A percentile compares a stretch with the other conserved stretches of the same genome.
Conservation (phyloP, 2,113 vertebrate genomes). For the Aphyosemion australe region DNA sequence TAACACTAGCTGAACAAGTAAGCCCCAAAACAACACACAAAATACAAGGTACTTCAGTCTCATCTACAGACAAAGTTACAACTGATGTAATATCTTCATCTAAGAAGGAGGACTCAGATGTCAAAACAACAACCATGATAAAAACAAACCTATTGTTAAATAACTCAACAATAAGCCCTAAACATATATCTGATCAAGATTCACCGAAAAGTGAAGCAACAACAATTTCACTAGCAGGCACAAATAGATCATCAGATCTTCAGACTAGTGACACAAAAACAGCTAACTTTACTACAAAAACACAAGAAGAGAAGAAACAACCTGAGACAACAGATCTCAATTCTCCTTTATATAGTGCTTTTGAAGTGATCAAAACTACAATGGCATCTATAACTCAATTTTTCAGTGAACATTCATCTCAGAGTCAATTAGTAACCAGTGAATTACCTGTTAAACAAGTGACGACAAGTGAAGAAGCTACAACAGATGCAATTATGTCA, state of each 20-base stretch:
- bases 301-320: constrained; percentile 3
- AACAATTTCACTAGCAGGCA: constrained; percentile 18
- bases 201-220: constrained; percentile 37
- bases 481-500: not conserved
- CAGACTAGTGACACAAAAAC: too few relatives aligned
- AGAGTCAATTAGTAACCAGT: constrained; percentile 14
- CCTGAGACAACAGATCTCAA: constrained; percentile 8
- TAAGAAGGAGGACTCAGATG: constrained; percentile 24
- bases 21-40: constrained; percentile 31
- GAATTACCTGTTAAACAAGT: constrained; percentile 4
- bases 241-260: constrained; percentile 10
- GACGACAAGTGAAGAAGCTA: not conserved
- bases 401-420: constrained; percentile 40
- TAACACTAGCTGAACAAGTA: constrained; percentile 25
- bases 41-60: constrained; percentile 26
- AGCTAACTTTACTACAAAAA: not conserved
- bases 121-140: constrained; percentile 32
- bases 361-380: constrained; percentile 54
- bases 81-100: constrained; percentile 29
- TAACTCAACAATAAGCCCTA: not conserved
- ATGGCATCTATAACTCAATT: constrained; percentile 45
- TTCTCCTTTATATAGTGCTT: constrained; percentile 47
- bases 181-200: too few relatives aligned
- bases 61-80: constrained; percentile 1
- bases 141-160: constrained; percentile 39